Conservation (phyloP, 2,113 vertebrate genomes). For the Ceratotherium simum region DNA sequence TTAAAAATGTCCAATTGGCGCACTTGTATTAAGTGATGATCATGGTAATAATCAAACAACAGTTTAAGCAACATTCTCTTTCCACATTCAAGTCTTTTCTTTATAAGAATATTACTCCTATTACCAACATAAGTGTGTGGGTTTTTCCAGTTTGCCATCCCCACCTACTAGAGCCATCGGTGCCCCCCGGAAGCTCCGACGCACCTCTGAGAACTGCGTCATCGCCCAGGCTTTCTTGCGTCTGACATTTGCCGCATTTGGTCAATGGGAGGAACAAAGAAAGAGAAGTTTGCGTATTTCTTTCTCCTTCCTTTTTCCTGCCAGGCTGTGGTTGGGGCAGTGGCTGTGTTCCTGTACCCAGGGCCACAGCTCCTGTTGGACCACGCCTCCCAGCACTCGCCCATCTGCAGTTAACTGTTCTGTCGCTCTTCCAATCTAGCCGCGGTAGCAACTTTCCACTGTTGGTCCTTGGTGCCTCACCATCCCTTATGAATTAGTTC, state of each 20-base stretch:
- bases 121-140: background rate
- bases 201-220: rapidly evolving
- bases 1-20: background rate
- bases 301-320: background rate
- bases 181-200: background rate
- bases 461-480: too few species aligned
- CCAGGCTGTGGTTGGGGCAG: background rate
- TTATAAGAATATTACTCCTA: background rate
- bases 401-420: rapidly evolving
- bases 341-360: background rate
- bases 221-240: background rate
- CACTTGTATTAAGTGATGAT: background rate
- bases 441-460: background rate
- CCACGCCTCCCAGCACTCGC: background rate
- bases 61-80: background rate
- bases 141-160: background rate
- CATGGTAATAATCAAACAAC: background rate
- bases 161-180: rapidly evolving
- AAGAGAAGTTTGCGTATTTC: background rate
- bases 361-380: background rate
- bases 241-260: background rate
- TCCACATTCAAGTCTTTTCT: background rate
- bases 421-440: background rate
- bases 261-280: background rate
- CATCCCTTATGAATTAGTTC: background rate